Evolutionary conservation across 2,888 invertebrate species (phyloP), one percentile per base, ranked within the genome.

Genomic region (Erynnis tages): DNA sequence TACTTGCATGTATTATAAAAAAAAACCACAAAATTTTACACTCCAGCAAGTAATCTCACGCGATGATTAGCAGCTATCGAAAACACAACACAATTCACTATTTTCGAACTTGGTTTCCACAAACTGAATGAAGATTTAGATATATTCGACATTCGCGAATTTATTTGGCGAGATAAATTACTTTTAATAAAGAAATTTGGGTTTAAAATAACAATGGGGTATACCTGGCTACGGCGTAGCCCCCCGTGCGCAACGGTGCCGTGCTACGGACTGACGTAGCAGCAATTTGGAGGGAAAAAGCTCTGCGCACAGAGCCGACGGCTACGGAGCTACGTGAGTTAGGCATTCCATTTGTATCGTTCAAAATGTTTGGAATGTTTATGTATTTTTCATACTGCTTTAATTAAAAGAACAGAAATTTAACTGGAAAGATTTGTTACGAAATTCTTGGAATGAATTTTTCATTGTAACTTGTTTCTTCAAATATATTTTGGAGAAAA

Each of bases 211-310:
- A 70, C 65, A 71, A 67, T 60, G 66, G 63, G 53, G 2, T 13
- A 7, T 8, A 2, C 41, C 21, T 7, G 13, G 21, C 37, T 54
- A 54, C 34, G 53, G 65, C 73, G 73, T 71, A 73, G 70, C 65
- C 74, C 66, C 64, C 63, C 53, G 47, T 27, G 4, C 56, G 66
- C 72, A 70, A 67, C 74, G 70, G 56, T 54, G 38, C 43, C 8
- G 64, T 57, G 73, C 71, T 75, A 74, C 75, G 73, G 61, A 84
- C 84, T 84, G 81, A 77, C 82, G 82, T 83, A 81, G 74, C 62
- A 54, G 54, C 57, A 58, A 61, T 62, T 69, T 71, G 68, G 69
- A 65, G 66, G 68, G 66, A 69, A 68, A 65, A 56, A 60, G 66
- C 62, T 69, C 72, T 76, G 80, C 81, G 79, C 79, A 77, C 58